Base-by-base conservation (phyloP, 1,140 invertebrate species). In the Pararge aegeria region DNA sequence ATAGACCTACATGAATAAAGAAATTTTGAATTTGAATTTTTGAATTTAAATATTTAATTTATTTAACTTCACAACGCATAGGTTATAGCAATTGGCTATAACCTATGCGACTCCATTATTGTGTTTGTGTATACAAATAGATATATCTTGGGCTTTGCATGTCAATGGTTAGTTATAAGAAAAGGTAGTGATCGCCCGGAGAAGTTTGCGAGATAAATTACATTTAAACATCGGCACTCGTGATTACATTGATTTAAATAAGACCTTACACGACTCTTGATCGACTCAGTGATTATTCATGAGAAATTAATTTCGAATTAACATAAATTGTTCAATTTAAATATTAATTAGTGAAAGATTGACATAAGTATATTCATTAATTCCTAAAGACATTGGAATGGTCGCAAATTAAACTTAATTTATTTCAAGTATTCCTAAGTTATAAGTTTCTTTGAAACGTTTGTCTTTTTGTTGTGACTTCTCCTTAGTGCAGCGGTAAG, bases 231-330 rank as follows among this genome's bases (percentile, higher is more conserved):
- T 75, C 67, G 72, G 70, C 70, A 74, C 72, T 66, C 74, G 70
- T 80, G 75, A 82, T 76, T 83, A 79, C 68, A 69, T 77, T 78
- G 73, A 80, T 77, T 76, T 79, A 77, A 77, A 63, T 73, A 78
- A 75, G 66, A 78, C 68, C 65, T 68, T 70, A 68, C 75, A 55
- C 65, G 64, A 44, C 48, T 30, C 37, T 42, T 18, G 50, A 24
- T 44, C 5, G n/a, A 59, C 18, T 52, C n/a, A 34, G 38, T 19
- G 27, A 37, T 37, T 53, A 34, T 30, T 52, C 30, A 18, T 18
- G 29, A 55, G 37, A 20, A 49, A 49, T 50, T 57, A 38, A 50
- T 38, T 38, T 38, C 30, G 24, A 42, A 42, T 42, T 1, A 42
- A 21, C 42, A 21, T 46, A 21, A 21, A 46, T 15, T 46, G 21